Evolutionary conservation across 2,888 invertebrate genomes (phyloP), one percentile per base, ranked within the genome.

Genomic region (Synergus gifuensis): DNA sequence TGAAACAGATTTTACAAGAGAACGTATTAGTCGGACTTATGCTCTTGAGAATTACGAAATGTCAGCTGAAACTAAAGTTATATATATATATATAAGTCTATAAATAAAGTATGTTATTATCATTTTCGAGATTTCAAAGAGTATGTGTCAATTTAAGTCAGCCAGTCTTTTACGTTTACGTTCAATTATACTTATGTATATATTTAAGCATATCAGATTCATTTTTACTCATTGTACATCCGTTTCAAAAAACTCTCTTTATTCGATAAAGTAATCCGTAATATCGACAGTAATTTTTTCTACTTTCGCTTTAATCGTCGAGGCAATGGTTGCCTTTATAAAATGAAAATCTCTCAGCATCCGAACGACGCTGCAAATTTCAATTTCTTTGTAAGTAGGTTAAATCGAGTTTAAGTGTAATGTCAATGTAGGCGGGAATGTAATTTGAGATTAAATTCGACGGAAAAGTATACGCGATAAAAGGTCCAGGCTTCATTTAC

Each of bases 391-490:
- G 36, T 54, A 73, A 73, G 73, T 73, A 73, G 49, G 54, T 73
- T 73, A 49, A 54, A 54, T 73, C 54, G 73, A 73, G 73, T 73
- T 54, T 54, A 54, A 73, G 73, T 73, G 73, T 73, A 73, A 73
- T 54, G 73, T 73, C 49, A 73, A 73, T 73, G 49, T 73, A 73
- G 73, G 73, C 54, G 36, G 54, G n/a, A 73, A 73, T 73, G 73
- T 73, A 73, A 73, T 73, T 73, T 73, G n/a, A 73, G 49, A 73
- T 73, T 73, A 73, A 54, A 54, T 54, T 54, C 73, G 54, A 54
- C 36, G 49, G 73, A 73, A 73, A 73, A 73, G 54, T n/a, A 73
- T 54, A 36, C 49, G 16, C 49, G 73, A 54, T 73, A 73, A 54
- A 54, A 73, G 49, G 73, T 73, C 49, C 54, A 11, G 66, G 69